phyloP scores from a whole-genome alignment of 1,140 invertebrate genomes.

The Hydropsyche tenuis region DNA sequence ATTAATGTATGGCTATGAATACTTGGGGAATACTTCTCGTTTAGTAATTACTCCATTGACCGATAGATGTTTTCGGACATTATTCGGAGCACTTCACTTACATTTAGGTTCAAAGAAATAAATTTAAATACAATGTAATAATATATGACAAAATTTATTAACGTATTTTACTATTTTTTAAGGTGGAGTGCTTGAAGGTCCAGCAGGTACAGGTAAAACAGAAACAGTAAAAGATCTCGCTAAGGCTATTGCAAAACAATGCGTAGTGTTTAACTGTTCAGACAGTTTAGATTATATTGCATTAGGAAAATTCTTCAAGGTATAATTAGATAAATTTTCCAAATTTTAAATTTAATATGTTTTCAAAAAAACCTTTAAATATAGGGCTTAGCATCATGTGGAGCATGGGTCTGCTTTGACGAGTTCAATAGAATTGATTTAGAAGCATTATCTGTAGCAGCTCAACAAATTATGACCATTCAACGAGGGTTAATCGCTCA shows the following conservation, averaged over 20 bases:
- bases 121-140: background rate
- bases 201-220: constrained; percentile 95
- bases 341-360: background rate
- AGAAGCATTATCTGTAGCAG: constrained; percentile 91
- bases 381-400: constrained; percentile 88
- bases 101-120: constrained; percentile 65
- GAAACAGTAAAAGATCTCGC: constrained; percentile 97
- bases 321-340: constrained; percentile 45
- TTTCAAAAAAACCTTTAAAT: no score
- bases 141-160: background rate
- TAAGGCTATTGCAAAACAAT: constrained; percentile 95
- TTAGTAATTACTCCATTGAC: constrained; percentile 92
- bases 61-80: constrained; percentile 90
- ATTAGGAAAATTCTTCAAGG: constrained; percentile 95
- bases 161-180: constrained; percentile 19
- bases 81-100: constrained; percentile 89
- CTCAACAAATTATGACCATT: constrained; percentile 86
- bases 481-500: constrained; percentile 81
- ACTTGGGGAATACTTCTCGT: constrained; percentile 87
- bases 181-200: constrained; percentile 91
- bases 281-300: constrained; percentile 92
- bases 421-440: constrained; percentile 90
- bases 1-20: constrained; percentile 93
- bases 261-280: constrained; percentile 96
- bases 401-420: constrained; percentile 97